Conservation (phyloP, 2,888 invertebrate species). For the Cheilosia impressa region DNA sequence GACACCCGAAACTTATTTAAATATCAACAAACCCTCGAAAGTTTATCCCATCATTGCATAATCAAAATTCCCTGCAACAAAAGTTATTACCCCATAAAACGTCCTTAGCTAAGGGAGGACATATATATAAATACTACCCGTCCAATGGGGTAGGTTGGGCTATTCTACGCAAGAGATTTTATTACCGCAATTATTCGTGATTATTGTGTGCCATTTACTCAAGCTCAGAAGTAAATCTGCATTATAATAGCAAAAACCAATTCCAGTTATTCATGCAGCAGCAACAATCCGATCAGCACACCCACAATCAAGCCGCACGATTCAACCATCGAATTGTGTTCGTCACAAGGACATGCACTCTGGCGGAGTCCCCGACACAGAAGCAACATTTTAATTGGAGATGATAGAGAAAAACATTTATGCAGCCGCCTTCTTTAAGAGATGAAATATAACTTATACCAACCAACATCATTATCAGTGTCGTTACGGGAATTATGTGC, state of each 20-base stretch:
- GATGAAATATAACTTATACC: conserved; percentile 27
- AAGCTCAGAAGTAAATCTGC: conserved; percentile 47
- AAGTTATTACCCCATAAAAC: conserved; percentile 67
- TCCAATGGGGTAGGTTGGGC: background rate
- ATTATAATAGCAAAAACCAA: conserved; percentile 47
- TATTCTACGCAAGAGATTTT: conserved; percentile 32
- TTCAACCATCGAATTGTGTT: conserved; percentile 14
- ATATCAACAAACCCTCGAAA: conserved; percentile 44
- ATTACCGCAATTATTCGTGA: conserved; percentile 67
- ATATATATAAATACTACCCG: background rate
- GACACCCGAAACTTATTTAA: conserved; percentile 50
- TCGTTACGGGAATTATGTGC: conserved; percentile 57
- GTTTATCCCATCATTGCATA: conserved; percentile 45
- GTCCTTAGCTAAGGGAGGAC: conserved; percentile 18
- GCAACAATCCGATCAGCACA: conserved; percentile 50
- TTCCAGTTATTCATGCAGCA: conserved; percentile 54
- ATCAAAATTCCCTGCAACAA: conserved; percentile 54
- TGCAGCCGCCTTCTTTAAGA: conserved; percentile 20
- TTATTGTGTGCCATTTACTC: conserved; percentile 48
- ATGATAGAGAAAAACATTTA: conserved; percentile 52
- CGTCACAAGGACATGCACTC: background rate
- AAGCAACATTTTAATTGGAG: conserved; percentile 65
- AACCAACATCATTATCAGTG: conserved; percentile 65
- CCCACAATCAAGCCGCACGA: conserved; percentile 44
- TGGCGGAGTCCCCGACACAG: conserved; percentile 22